Conservation (phyloP, 2,888 invertebrate species). For the Parapristionchus giblindavisi region DNA sequence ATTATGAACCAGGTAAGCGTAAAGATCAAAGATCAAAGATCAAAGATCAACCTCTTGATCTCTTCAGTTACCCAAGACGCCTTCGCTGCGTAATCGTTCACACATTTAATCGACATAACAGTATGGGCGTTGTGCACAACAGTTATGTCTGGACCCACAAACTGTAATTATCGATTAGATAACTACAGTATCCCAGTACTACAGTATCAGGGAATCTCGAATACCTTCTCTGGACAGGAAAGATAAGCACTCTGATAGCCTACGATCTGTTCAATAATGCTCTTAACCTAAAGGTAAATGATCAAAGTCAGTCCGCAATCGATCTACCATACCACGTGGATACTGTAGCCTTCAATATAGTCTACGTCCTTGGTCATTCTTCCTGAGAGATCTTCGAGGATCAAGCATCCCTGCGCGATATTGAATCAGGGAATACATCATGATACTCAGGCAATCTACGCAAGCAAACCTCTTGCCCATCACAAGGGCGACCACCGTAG, state of each 20-base stretch:
- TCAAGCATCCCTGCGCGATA: constrained; percentile 25
- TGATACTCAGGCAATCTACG: not conserved
- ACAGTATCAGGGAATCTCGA: no score
- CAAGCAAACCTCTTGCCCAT: constrained; percentile 10
- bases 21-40: not conserved
- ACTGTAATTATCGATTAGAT: no score
- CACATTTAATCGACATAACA: no score
- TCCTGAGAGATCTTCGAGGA: constrained; percentile 24
- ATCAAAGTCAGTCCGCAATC: no score
- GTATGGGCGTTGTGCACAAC: not conserved
- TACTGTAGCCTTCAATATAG: constrained; percentile 15
- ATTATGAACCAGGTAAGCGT: no score
- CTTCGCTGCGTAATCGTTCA: constrained; percentile 2
- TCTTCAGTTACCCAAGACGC: constrained; percentile 14
- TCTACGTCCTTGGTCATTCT: constrained; percentile 18
- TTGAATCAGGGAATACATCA: no score
- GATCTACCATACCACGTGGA: constrained; percentile 20
- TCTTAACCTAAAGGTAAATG: constrained; percentile 21
- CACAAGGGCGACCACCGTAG: constrained; percentile 18
- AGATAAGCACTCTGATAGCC: constrained; percentile 25
- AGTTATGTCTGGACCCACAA: no score
- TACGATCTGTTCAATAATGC: not conserved
- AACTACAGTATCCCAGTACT: no score
- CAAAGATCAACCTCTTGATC: no score
- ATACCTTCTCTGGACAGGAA: not conserved